Evolutionary conservation across 2,113 vertebrate genomes (phyloP), one percentile per base, ranked within the genome.

Genomic region (Rutilus rutilus): DNA sequence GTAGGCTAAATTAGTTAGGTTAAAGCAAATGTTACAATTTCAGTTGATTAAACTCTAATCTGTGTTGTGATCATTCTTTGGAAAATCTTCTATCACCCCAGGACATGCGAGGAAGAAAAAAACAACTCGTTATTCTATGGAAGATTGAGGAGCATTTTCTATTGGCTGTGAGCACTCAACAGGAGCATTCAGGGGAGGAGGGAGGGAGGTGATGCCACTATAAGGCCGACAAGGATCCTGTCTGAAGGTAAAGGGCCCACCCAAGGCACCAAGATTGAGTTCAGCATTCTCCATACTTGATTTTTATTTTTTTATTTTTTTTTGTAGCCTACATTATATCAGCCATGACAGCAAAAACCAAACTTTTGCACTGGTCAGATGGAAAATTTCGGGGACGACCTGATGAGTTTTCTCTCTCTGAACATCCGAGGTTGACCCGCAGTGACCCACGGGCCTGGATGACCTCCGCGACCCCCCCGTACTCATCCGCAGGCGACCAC

Each of bases 391-490:
- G 85, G 6, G 88, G 89, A 19, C 82, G 84, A 69, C 69, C 42
- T 47, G 86, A 52, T 25, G 86, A 71, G 69, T 84, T 77, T 57
- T 57, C 65, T 4, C 88, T 87, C 47, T 33, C 90, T 21, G 89
- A 89, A 82, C 85, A 86, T 27, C 86, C 89, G 36, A 91, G 71
- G 82, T 80, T 93, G 84, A 81, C 90, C n/a, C 91, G 91, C 83
- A 87, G 92, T 78, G 88, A 89, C 90, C 90, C 92, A 59, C 92
- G 93, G 57, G 85, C 87, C 1, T 96, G 95, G 95, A 89, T 93
- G 62, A 91, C 89, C 10, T 87, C 93, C 25, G 74, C 88, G 0
- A 52, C 91, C n/a, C 91, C 89, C 2, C 83, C 87, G 23, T 89
- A 91, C 87, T 83, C 78, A 10, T 45, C 91, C 5, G 64, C 88